phyloP scores from a whole-genome alignment of 1,140 invertebrate genomes.

The Aphaenogaster ashmeadi region DNA sequence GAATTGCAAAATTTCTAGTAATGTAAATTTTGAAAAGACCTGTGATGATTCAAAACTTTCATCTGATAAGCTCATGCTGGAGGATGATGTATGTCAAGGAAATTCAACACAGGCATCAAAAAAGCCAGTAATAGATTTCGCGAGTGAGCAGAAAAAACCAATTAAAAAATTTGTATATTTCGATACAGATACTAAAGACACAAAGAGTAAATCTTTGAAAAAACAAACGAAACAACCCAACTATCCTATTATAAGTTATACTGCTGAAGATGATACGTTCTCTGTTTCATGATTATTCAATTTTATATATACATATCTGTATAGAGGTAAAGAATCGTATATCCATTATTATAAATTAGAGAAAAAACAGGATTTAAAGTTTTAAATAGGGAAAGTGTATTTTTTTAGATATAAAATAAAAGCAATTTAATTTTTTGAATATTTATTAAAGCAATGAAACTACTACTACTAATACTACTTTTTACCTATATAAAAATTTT shows the following conservation, averaged over 20 bases:
- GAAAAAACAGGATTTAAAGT: no score
- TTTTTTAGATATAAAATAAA: no score
- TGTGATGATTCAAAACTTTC: not conserved
- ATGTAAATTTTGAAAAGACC: not conserved
- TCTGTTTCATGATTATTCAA: no score
- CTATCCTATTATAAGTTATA: constrained; percentile 26
- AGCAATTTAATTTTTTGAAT: no score
- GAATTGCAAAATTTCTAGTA: not conserved
- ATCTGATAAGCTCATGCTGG: not conserved
- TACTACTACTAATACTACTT: no score
- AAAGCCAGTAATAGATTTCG: not conserved
- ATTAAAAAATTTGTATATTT: constrained; percentile 79
- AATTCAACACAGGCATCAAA: not conserved
- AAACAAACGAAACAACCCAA: constrained; percentile 20
- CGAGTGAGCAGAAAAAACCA: not conserved
- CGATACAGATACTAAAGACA: constrained; percentile 84
- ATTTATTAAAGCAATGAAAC: no score
- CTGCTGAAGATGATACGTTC: not conserved
- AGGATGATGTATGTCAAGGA: not conserved
- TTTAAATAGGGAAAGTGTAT: no score
- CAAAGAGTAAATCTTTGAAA: constrained; percentile 60
- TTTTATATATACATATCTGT: no score
- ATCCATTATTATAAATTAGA: no score
- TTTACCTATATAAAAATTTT: no score
- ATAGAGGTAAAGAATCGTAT: no score